Conservation (phyloP, 2,113 vertebrate genomes). For the Perca schrenkii region DNA sequence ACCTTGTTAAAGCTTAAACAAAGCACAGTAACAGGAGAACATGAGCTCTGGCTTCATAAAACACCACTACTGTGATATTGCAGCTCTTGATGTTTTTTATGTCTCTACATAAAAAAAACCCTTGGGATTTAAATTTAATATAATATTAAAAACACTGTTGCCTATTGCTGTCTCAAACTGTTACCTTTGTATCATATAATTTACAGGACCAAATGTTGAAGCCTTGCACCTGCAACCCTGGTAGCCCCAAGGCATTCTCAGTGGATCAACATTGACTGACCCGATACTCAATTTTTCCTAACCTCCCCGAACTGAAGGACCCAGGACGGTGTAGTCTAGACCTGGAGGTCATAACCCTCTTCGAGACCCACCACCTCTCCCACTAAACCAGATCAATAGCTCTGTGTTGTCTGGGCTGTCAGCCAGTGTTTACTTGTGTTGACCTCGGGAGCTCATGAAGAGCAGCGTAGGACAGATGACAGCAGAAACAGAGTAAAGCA, state of each 20-base stretch:
- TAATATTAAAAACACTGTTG: neutral
- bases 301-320: slow-evolving; percentile 33
- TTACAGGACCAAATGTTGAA: slow-evolving; percentile 15
- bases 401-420: slow-evolving; percentile 61
- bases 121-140: neutral
- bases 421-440: slow-evolving; percentile 69
- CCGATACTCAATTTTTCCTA: slow-evolving; percentile 29
- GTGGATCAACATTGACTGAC: slow-evolving; percentile 30
- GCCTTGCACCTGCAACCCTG: slow-evolving; percentile 21
- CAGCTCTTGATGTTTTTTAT: neutral
- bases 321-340: slow-evolving; percentile 41
- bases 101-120: neutral
- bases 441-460: slow-evolving; percentile 69
- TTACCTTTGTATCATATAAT: neutral
- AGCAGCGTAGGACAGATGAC: slow-evolving; percentile 56
- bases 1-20: neutral
- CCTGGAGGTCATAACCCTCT: slow-evolving; percentile 58
- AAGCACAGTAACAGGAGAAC: neutral
- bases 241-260: slow-evolving; percentile 13
- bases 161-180: neutral
- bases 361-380: slow-evolving; percentile 57
- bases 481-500: slow-evolving; percentile 54
- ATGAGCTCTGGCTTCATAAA: neutral
- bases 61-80: neutral
- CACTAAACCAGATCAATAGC: slow-evolving; percentile 73